Base-by-base conservation (phyloP, 2,888 invertebrate genomes). In the Nyleta sp. region DNA sequence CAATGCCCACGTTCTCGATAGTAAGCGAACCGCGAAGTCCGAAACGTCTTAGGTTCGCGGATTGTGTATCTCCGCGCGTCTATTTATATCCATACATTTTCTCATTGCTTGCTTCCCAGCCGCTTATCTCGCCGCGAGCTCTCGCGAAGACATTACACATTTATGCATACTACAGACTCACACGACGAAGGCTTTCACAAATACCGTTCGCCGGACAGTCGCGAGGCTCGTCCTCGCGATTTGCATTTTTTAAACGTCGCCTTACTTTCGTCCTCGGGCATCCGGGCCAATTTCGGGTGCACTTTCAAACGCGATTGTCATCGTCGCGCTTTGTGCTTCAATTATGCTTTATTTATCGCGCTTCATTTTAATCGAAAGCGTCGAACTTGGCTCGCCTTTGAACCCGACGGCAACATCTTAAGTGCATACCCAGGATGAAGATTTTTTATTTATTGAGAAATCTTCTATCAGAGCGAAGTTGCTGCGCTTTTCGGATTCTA, bases 1-100 rank as follows among this genome's bases (percentile, higher is more conserved):
- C 80, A 78, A 82, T 82, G 75, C 79, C 77, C 80, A 74, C 72
- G 80, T 76, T 80, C 80, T 70, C 80, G 81, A 81, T 82, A 79
- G 33, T 60, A 79, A 81, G 78, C 78, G 73, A 80, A 76, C 80
- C 81, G 74, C 78, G 68, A 80, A 55, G 44, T 50, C 65, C 57
- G 50, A 68, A 57, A 62, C 62, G 48, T 64, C 64, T 64, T 55
- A 40, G 31, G 72, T 46, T 22, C 67, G 52, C 44, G 52, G 48
- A 38, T 59, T 53, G 52, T 42, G 52, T 64, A 53, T 62, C 72
- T 55, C 42, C 31, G 48, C 48, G 48, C 46, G 46, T 42, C 55
- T 73, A 64, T 57, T 64, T 73, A 57, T 73, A 73, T 50, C 35
- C 15, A 17, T 24, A 7, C 22, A 22, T 59, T 73, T 65, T 65